Evolutionary conservation across 1,140 invertebrate genomes (phyloP), one percentile per base, ranked within the genome.

Genomic region (Drosophila jambulina): DNA sequence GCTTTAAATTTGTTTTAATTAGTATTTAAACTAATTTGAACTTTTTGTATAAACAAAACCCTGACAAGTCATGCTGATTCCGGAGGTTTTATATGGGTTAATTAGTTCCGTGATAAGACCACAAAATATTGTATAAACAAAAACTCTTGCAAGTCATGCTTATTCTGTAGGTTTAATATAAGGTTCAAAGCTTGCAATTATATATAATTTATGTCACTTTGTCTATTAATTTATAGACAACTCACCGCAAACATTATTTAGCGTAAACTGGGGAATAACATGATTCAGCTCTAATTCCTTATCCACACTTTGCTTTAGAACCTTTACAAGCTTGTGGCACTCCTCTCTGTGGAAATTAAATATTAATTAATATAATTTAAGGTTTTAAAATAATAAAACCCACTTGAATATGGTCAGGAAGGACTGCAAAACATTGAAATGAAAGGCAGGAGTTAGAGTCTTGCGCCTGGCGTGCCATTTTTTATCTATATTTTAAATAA

Each of bases 391-490:
- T 7, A 5, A n/a, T 2, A 53, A 32, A 10, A 42, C 42, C n/a
- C 3, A 42, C 51, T 61, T 38, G 45, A 40, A 57, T 15, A 40
- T 51, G 5, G 19, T 8, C 7, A 45, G 17, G 12, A 74, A 74
- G 19, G 45, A 63, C 1, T 75, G 40, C 12, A 56, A 3, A 3
- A 98, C 96, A 81, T 96, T 96, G 81, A 98, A 98, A 93, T 98
- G 97, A 93, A 98, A 98, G 1, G 97, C 95, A 8, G 97, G 97
- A 1, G 98, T 98, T 12, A 98, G 91, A 46, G 98, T 93, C 93
- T 97, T 97, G 53, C 98, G 94, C 53, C 97, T 94, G 0, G 88
- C 76, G 32, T 95, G 95, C 97, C 98, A 99, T 97, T 97, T 82
- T 10, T 93, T 91, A 58, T 84, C 91, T 65, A 19, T 1, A 19